These are phyloP conservation scores for Cyrtorhinus lividipennis DNA, from an alignment of 1,140 invertebrate species.

Conservation along the genomic window DNA sequence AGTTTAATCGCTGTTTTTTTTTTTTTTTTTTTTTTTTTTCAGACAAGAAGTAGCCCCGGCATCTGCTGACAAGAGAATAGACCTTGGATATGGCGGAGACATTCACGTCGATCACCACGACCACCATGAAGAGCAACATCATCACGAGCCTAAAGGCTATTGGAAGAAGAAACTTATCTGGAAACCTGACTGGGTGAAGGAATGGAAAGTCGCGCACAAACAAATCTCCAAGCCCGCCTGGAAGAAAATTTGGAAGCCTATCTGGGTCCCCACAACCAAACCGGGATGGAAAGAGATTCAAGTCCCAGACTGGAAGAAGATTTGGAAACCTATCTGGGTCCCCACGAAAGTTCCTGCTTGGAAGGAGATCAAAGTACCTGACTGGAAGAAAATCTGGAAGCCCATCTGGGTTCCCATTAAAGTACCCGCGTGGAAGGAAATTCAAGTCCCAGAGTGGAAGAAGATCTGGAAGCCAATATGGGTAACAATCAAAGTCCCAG, in stretches of 20 bases:
- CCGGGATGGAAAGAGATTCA: constrained; percentile 37
- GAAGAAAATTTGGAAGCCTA: constrained; percentile 63
- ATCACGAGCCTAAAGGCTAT: constrained; percentile 48
- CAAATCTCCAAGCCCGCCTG: constrained; percentile 59
- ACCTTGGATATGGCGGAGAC: not conserved
- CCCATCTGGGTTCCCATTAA: constrained; percentile 29
- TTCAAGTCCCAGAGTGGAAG: constrained; percentile 35
- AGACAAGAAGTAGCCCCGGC: not conserved
- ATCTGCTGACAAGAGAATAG: not conserved
- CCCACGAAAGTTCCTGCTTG: constrained; percentile 32
- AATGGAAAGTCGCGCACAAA: constrained; percentile 65
- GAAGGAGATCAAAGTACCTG: constrained; percentile 36
- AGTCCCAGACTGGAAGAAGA: constrained; percentile 36
- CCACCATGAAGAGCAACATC: constrained; percentile 25
- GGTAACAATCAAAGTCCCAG: constrained; percentile 30
- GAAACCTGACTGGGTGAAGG: constrained; percentile 65
- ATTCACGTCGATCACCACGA: constrained; percentile 10
- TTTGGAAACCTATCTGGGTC: constrained; percentile 40
- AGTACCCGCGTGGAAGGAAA: constrained; percentile 31
- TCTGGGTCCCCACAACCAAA: constrained; percentile 36
- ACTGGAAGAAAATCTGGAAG: constrained; percentile 34
- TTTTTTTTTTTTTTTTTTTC: not conserved
- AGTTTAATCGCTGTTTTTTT: too few relatives aligned
- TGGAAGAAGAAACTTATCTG: constrained; percentile 69
- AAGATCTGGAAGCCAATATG: constrained; percentile 29